phyloP scores from a whole-genome alignment of 2,888 invertebrate genomes.

The Reticulitermes lucifugus region DNA sequence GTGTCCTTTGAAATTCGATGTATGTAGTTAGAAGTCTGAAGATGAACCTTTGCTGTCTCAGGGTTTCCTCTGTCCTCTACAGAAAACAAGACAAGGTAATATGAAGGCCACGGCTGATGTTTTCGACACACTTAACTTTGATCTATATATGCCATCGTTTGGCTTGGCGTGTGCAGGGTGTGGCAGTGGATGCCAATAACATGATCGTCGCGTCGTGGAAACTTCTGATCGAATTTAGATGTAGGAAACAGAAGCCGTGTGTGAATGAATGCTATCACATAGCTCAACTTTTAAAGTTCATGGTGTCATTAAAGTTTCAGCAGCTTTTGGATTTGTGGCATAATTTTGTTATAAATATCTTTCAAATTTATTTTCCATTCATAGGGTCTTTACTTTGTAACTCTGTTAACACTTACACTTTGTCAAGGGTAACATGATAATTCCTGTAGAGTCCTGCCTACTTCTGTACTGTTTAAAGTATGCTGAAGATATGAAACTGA shows the following conservation, averaged over 20 bases:
- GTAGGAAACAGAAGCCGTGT: neutral
- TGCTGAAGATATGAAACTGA: no score
- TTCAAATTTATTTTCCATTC: no score
- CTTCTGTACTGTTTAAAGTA: no score
- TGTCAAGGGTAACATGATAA: no score
- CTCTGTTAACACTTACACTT: no score
- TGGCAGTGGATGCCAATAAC: neutral
- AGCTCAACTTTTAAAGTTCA: neutral
- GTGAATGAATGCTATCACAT: neutral
- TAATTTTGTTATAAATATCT: no score
- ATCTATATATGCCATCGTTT: neutral
- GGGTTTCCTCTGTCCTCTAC: neutral
- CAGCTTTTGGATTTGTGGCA: neutral
- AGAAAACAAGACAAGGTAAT: neutral
- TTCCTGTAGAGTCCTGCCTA: no score
- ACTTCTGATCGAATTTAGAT: neutral
- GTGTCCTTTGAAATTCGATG: neutral
- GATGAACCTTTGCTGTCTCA: neutral
- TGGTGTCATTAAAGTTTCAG: neutral
- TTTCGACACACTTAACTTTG: neutral
- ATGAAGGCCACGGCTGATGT: neutral
- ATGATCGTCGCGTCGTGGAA: neutral
- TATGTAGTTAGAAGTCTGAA: neutral
- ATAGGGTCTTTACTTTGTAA: no score
- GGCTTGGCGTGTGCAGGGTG: neutral